Conservation (phyloP, 1,140 invertebrate species). For the Panulirus ornatus region DNA sequence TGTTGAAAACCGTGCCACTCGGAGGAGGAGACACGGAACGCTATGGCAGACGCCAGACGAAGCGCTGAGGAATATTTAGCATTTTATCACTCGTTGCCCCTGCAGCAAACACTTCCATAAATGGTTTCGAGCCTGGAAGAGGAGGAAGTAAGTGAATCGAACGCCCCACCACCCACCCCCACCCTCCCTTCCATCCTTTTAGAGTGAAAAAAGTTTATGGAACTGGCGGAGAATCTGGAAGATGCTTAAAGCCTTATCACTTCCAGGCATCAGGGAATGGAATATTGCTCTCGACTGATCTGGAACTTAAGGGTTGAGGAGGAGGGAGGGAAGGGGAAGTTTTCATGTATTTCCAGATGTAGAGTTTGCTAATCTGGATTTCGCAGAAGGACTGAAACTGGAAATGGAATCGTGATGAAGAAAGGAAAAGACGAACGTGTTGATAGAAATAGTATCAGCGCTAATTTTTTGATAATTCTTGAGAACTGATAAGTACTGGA, state of each 20-base stretch:
- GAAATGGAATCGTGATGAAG: too few species aligned
- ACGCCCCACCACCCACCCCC: too few species aligned
- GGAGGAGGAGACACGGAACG: conserved; percentile 39
- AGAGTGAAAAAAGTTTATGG: conserved; percentile 59
- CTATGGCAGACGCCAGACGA: conserved; percentile 41
- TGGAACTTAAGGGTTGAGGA: too few species aligned
- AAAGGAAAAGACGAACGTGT: too few species aligned
- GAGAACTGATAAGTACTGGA: not conserved
- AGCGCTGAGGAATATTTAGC: conserved; percentile 66
- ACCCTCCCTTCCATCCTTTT: too few species aligned
- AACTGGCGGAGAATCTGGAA: conserved; percentile 18
- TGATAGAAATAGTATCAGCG: too few species aligned
- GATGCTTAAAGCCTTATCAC: conserved; percentile 32
- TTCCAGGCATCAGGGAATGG: conserved; percentile 49
- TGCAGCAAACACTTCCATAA: conserved; percentile 62
- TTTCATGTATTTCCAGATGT: conserved; percentile 45
- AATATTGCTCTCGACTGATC: conserved; percentile 33
- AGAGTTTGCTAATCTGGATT: conserved; percentile 35
- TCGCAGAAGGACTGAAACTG: conserved; percentile 28
- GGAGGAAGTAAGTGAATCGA: conserved; percentile 50
- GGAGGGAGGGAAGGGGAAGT: too few species aligned
- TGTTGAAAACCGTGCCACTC: conserved; percentile 39
- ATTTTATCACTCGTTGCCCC: conserved; percentile 60
- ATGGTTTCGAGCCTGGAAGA: conserved; percentile 38
- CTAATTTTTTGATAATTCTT: too few species aligned